Evolutionary conservation across 2,113 vertebrate genomes (phyloP), one percentile per base, ranked within the genome.

Genomic region (Planiliza haematocheilus): DNA sequence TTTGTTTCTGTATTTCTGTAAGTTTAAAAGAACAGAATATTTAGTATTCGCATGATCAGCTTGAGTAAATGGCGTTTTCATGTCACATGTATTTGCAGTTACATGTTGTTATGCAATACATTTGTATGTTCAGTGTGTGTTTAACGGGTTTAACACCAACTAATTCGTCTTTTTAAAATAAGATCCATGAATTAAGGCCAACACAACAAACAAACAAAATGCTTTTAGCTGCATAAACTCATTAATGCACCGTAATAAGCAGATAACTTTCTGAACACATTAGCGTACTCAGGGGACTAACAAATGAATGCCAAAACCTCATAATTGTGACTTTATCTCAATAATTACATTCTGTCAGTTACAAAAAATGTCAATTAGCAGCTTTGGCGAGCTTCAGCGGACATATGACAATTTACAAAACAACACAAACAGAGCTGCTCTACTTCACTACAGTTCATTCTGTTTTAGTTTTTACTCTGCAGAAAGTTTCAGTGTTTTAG

Each of bases 211-310:
- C 24, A 49, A 50, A 21, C 34, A 46, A 64, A 63, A 49, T 7
- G 17, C 8, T 61, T 67, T 77, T 37, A 46, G 20, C 5, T 4
- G 10, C 59, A 53, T 38, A 52, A 61, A 58, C 42, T 18, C 50
- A 85, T 82, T 61, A 71, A 17, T 41, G 63, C 18, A 2, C 7
- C 65, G 10, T 17, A 62, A 69, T 60, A 21, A 60, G 42, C 17
- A 65, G 17, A 45, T 20, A 13, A 48, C 70, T 59, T 67, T 63
- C 16, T 76, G 58, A 57, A 65, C 37, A 64, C 52, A 49, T 73
- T 68, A 52, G 66, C n/a, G 37, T 21, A 66, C 57, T 69, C 46
- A 43, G 3, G 46, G 14, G 69, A 64, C 45, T 8, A 38, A 68
- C 16, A 55, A 10, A 69, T 70, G 18, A 53, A 55, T 48, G 45